Percentiles rank a stretch among this genome's conserved stretches.
Conservation (phyloP, 2,113 vertebrate species). For the Solea senegalensis region DNA sequence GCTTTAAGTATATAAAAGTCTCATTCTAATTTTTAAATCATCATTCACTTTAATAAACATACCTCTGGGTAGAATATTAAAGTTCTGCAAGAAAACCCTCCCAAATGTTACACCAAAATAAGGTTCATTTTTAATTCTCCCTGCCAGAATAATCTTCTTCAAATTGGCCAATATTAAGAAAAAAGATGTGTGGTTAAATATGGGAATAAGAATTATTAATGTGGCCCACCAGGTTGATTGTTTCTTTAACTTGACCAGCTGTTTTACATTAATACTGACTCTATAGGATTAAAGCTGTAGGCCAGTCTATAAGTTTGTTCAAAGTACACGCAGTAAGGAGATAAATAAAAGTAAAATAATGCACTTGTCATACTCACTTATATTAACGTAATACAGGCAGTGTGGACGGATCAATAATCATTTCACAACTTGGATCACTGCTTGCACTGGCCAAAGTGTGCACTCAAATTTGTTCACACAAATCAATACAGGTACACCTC, state of each 20-base stretch:
- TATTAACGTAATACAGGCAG: constrained; percentile 1
- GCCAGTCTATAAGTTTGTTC: not conserved
- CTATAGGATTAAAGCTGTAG: not conserved
- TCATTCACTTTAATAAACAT: too few species aligned
- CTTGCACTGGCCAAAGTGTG: constrained; percentile 7
- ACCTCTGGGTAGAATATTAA: too few species aligned
- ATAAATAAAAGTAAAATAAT: constrained; percentile 25
- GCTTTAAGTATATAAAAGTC: too few species aligned
- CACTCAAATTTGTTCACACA: constrained; percentile 22
- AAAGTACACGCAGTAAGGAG: not conserved
- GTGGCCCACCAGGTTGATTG: not conserved
- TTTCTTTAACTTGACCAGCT: not conserved
- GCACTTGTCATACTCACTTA: constrained; percentile 11
- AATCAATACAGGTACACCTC: constrained; percentile 48
- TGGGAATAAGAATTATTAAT: not conserved
- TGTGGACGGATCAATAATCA: constrained; percentile 26
- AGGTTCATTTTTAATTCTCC: too few species aligned
- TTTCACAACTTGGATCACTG: constrained; percentile 22
- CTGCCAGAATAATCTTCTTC: too few species aligned
- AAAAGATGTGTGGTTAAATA: too few species aligned
- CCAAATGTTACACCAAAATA: too few species aligned
- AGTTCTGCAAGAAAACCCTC: too few species aligned
- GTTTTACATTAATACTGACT: not conserved
- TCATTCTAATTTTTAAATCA: too few species aligned
- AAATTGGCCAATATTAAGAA: too few species aligned